Percentiles rank a stretch among this genome's conserved stretches.
These are phyloP conservation scores for Trimorus sp. DNA, from an alignment of 2,888 invertebrate genomes.

Conservation along the genomic window DNA sequence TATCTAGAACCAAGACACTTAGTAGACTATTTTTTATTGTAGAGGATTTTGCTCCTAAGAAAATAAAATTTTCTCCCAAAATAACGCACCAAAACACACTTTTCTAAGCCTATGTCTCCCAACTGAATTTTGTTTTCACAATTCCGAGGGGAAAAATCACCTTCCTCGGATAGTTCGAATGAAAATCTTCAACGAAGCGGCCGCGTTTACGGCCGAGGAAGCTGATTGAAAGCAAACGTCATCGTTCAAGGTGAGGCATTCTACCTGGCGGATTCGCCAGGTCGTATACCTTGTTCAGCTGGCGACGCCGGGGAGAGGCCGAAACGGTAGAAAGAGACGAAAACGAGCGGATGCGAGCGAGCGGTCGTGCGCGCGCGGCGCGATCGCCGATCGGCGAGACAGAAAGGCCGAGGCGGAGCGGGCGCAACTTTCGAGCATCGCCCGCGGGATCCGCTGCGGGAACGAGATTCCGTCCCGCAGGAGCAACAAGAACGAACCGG, in stretches of 20 bases:
- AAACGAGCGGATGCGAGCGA: constrained; percentile 43
- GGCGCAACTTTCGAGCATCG: constrained; percentile 61
- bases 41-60: too few species aligned
- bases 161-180: constrained; percentile 33
- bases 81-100: too few species aligned
- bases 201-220: constrained; percentile 49
- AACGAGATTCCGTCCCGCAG: constrained; percentile 63
- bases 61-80: too few species aligned
- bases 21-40: too few species aligned
- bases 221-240: constrained; percentile 63
- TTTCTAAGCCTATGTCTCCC: too few species aligned
- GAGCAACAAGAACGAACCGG: constrained; percentile 63
- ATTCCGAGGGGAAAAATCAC: too few species aligned
- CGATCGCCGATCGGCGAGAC: constrained; percentile 32
- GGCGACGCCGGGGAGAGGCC: constrained; percentile 61
- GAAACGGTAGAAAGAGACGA: constrained; percentile 60
- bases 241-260: constrained; percentile 64
- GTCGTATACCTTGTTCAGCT: constrained; percentile 69
- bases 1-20: too few species aligned
- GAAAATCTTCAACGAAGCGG: constrained; percentile 37
- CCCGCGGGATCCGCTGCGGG: constrained; percentile 65
- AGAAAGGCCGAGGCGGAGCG: constrained; percentile 36
- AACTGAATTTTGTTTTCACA: too few species aligned
- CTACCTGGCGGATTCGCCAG: constrained; percentile 68
- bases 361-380: constrained; percentile 10